Conservation (phyloP, 2,888 invertebrate species). For the Cantharis nigra region DNA sequence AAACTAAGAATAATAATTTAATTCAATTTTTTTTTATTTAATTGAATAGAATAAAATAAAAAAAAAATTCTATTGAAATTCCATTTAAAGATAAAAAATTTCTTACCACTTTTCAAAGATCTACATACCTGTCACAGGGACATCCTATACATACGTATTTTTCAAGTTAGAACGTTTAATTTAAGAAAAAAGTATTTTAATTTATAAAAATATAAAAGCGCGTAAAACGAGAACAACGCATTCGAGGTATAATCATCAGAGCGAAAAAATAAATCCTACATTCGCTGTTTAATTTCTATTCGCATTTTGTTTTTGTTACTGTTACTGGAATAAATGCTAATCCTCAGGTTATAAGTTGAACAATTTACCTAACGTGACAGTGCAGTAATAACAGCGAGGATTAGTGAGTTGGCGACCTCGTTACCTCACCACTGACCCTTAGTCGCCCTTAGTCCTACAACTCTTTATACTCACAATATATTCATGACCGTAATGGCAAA, state of each 20-base stretch:
- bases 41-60: too few relatives aligned
- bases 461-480: conserved; percentile 8
- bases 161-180: too few relatives aligned
- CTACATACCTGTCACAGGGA: too few relatives aligned
- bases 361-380: conserved; percentile 28
- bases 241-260: neutral
- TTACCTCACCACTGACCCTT: conserved; percentile 39
- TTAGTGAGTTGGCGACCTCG: conserved; percentile 32
- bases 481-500: conserved; percentile 40
- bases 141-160: too few relatives aligned
- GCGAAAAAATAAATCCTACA: neutral
- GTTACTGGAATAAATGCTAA: conserved; percentile 29
- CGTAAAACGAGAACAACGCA: neutral
- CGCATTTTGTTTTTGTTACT: conserved; percentile 20
- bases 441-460: conserved; percentile 20
- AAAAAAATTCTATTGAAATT: too few relatives aligned
- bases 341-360: conserved; percentile 25
- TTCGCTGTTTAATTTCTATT: conserved; percentile 28
- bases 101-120: too few relatives aligned
- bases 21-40: too few relatives aligned
- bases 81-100: too few relatives aligned
- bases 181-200: neutral
- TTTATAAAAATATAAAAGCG: neutral
- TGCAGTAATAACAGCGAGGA: conserved; percentile 24
- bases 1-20: too few relatives aligned